Evolutionary conservation across 2,113 vertebrate genomes (phyloP).

Genomic region (Stigmatopora nigra): DNA sequence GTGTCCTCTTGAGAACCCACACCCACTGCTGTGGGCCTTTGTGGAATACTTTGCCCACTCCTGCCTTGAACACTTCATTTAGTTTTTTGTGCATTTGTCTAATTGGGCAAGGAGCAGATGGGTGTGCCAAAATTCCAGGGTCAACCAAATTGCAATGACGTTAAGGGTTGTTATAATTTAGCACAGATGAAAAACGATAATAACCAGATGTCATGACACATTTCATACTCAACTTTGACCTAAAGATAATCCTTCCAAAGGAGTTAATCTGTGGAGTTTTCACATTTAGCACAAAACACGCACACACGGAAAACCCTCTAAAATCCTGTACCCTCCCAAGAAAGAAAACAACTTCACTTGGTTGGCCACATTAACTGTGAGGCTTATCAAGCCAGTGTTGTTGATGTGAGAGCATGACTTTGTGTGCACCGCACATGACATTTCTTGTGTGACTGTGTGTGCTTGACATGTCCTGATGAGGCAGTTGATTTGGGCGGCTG

Average conservation of each 20-base stretch:
- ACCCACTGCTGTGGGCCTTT: too few species aligned
- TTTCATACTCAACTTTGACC: constrained; percentile 23
- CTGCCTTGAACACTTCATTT: constrained; percentile 5
- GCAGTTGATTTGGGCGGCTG: constrained; percentile 54
- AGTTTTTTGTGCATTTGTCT: background rate
- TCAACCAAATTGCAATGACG: constrained; percentile 5
- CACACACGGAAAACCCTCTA: constrained; percentile 11
- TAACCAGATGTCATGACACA: constrained; percentile 27
- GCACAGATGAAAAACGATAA: constrained; percentile 3
- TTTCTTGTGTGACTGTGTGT: constrained; percentile 16
- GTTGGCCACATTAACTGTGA: constrained; percentile 33
- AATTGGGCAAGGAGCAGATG: constrained; percentile 9
- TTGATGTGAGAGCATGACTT: constrained; percentile 24
- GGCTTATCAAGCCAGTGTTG: constrained; percentile 18
- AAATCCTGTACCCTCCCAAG: constrained; percentile 10
- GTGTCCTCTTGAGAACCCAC: too few species aligned
- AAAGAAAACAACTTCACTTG: constrained; percentile 23
- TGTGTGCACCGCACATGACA: constrained; percentile 13
- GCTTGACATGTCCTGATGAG: constrained; percentile 46
- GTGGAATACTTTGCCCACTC: too few species aligned
- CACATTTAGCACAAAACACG: constrained; percentile 35
- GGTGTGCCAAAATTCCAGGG: constrained; percentile 8
- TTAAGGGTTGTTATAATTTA: constrained; percentile 6
- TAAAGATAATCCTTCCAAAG: constrained; percentile 22
- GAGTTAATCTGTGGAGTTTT: constrained; percentile 26